These are phyloP conservation scores for Zaprionus capensis DNA, from an alignment of 1,140 invertebrate species.

Conservation along the genomic window DNA sequence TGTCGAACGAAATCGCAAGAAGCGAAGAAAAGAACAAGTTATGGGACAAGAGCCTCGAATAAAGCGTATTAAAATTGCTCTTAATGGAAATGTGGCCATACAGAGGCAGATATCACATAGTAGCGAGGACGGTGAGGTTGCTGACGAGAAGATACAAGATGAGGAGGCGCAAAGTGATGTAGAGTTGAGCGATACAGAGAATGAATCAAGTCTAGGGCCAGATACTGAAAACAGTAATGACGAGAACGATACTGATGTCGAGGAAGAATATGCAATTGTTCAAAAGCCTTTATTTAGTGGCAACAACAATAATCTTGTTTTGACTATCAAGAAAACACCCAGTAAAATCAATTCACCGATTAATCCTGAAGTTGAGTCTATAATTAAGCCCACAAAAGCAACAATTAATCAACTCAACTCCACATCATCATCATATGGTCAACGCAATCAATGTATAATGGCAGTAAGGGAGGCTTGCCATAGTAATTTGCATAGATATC, in stretches of 20 bases:
- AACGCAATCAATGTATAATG: background rate
- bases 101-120: constrained; percentile 40
- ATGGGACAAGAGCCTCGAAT: constrained; percentile 21
- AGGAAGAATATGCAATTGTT: constrained; percentile 66
- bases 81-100: constrained; percentile 49
- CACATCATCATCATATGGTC: background rate
- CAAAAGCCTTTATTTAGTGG: constrained; percentile 35
- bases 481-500: constrained; percentile 10
- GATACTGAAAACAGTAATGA: constrained; percentile 36
- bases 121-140: constrained; percentile 45
- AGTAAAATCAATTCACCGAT: constrained; percentile 73
- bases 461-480: constrained; percentile 1
- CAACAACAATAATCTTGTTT: constrained; percentile 57
- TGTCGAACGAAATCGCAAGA: constrained; percentile 46
- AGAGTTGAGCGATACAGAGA: constrained; percentile 3
- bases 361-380: constrained; percentile 19
- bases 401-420: background rate
- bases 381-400: background rate
- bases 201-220: background rate
- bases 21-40: constrained; percentile 34
- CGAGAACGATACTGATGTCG: constrained; percentile 11
- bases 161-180: background rate
- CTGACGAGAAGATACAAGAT: constrained; percentile 23
- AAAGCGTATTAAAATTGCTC: constrained; percentile 61
- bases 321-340: constrained; percentile 81